These are phyloP conservation scores for Drosophila insularis DNA, from an alignment of 1,140 invertebrate species.

Conservation along the genomic window DNA sequence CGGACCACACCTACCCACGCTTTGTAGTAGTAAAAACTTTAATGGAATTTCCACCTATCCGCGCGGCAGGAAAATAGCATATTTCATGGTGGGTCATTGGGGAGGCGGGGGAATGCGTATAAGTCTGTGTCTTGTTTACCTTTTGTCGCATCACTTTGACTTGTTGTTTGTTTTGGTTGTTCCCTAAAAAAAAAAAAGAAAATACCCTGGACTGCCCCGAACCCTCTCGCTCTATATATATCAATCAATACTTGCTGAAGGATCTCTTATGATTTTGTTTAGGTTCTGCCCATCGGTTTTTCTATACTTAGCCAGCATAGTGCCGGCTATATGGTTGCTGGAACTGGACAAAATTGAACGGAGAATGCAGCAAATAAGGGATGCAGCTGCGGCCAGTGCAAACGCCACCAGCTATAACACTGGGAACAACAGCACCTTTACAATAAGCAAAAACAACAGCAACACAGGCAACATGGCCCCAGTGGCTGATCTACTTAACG, in stretches of 20 bases:
- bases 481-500: slow-evolving; percentile 58
- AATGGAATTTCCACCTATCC: slow-evolving; percentile 64
- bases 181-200: slow-evolving; percentile 10
- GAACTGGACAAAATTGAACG: slow-evolving; percentile 92
- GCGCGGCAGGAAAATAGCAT: slow-evolving; percentile 5
- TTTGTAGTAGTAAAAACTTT: slow-evolving; percentile 67
- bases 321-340: slow-evolving; percentile 92
- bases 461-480: slow-evolving; percentile 83
- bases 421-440: neutral
- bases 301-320: slow-evolving; percentile 90
- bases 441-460: neutral
- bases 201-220: neutral
- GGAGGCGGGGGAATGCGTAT: slow-evolving; percentile 29
- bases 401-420: slow-evolving; percentile 26
- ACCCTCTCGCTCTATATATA: neutral
- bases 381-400: slow-evolving; percentile 15
- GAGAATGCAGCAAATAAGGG: slow-evolving; percentile 59
- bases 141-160: slow-evolving; percentile 69
- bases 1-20: slow-evolving; percentile 34
- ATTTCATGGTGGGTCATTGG: neutral
- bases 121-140: slow-evolving; percentile 68
- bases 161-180: slow-evolving; percentile 64
- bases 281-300: slow-evolving; percentile 95
- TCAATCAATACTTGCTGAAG: neutral
- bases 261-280: slow-evolving; percentile 30